phyloP scores from a whole-genome alignment of 2,888 invertebrate species.

The Synergus laeviventris region DNA sequence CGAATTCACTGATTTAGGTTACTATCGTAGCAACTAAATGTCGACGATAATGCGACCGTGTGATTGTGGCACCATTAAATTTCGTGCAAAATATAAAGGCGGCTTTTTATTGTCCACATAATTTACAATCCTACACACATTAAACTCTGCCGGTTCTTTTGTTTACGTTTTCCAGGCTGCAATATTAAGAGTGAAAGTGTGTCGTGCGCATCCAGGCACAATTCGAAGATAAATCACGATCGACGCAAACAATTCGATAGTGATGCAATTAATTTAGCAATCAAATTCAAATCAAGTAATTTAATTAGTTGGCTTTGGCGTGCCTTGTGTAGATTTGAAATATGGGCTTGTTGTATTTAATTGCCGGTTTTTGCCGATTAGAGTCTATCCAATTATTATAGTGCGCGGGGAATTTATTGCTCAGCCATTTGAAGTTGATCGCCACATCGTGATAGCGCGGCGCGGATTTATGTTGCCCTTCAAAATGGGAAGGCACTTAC shows the following conservation, averaged over 20 bases:
- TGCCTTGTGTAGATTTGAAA: slow-evolving; percentile 12
- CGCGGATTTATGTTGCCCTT: slow-evolving; percentile 29
- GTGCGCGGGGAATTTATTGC: slow-evolving; percentile 24
- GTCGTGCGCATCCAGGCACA: slow-evolving; percentile 8
- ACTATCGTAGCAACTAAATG: slow-evolving; percentile 1
- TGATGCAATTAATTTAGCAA: slow-evolving; percentile 13
- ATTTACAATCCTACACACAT: slow-evolving; percentile 25
- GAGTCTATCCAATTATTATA: slow-evolving; percentile 30
- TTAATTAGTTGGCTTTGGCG: not conserved
- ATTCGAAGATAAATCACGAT: slow-evolving; percentile 15
- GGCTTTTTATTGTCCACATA: slow-evolving; percentile 41
- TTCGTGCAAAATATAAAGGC: slow-evolving; percentile 42
- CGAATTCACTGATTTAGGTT: not conserved
- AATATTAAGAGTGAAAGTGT: slow-evolving; percentile 30
- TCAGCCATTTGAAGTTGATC: slow-evolving; percentile 26
- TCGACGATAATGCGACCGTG: slow-evolving; percentile 37
- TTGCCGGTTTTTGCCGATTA: slow-evolving; percentile 27
- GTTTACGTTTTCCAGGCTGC: slow-evolving; percentile 6
- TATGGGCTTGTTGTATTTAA: slow-evolving; percentile 35
- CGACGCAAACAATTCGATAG: not conserved
- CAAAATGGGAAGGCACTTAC: slow-evolving; percentile 17
- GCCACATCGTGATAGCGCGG: slow-evolving; percentile 30
- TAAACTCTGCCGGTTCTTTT: slow-evolving; percentile 14
- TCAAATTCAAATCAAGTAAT: slow-evolving; percentile 23
- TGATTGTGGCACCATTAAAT: slow-evolving; percentile 34